Evolutionary conservation across 2,797 vertebrate genomes (phyloP).

Genomic region (Gadopsis bispinosus): DNA sequence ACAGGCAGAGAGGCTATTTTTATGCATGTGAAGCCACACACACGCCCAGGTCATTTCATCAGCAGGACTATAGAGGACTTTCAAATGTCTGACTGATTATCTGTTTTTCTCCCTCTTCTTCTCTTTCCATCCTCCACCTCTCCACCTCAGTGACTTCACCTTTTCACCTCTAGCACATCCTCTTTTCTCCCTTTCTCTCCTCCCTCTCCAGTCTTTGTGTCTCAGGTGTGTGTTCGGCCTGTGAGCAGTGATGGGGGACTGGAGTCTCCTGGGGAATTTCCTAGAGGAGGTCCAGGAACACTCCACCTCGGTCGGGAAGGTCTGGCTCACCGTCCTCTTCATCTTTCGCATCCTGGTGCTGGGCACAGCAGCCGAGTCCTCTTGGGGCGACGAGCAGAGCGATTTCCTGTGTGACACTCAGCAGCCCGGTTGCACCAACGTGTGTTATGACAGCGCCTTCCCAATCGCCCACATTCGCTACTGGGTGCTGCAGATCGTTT

Average conservation of each 20-base stretch:
- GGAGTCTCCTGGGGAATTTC: conserved; percentile 97
- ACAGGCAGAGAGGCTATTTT: conserved; percentile 73
- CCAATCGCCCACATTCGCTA: conserved; percentile 98
- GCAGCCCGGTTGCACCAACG: conserved; percentile 96
- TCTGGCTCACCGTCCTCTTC: conserved; percentile 97
- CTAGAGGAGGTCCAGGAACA: conserved; percentile 98
- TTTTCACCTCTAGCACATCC: conserved; percentile 3
- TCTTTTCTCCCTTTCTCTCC: background rate
- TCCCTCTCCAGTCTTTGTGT: conserved; percentile 23
- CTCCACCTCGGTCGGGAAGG: conserved; percentile 96
- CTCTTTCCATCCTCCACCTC: conserved; percentile 16
- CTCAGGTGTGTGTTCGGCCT: conserved; percentile 53
- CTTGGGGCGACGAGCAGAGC: conserved; percentile 97
- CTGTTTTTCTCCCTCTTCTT: conserved; percentile 27
- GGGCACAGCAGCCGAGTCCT: conserved; percentile 96
- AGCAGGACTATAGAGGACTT: conserved; percentile 25
- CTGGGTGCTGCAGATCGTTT: conserved; percentile 98
- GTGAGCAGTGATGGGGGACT: conserved; percentile 92
- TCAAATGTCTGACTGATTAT: conserved; percentile 44
- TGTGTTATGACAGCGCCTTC: conserved; percentile 97
- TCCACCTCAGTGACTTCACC: conserved; percentile 31
- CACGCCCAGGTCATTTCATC: conserved; percentile 47
- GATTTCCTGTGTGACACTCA: conserved; percentile 96
- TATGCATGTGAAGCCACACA: conserved; percentile 47
- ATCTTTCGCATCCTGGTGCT: conserved; percentile 98